Evolutionary conservation across 2,888 invertebrate species (phyloP), one percentile per base, ranked within the genome.

Genomic region (Tachina lurida): DNA sequence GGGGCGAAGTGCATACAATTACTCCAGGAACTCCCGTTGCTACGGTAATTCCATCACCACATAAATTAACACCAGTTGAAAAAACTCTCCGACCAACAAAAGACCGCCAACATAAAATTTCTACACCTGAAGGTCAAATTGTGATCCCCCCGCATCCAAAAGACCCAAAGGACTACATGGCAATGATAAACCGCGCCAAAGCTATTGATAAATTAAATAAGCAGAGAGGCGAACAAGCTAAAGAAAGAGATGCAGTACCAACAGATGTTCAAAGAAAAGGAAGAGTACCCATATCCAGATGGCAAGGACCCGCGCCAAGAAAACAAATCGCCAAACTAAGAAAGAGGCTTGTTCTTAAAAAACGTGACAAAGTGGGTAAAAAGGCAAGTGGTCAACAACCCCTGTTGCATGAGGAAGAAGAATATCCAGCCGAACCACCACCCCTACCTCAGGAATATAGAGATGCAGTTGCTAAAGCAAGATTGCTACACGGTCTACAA

Each of bases 181-280:
- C 82, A 5, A 86, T 86, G 41, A 47, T 86, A 41, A 83, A 10
- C 13, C 79, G 75, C 13, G 75, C 85, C 3, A 45, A 43, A 71
- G 85, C 70, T 2, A 83, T 86, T 52, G 22, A 86, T 22, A 86
- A 82, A 49, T 17, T 76, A 22, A 60, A 67, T 45, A 47, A 71
- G 47, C 49, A 78, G 63, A 39, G 17, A 43, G 68, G 68, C 58
- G 22, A 41, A 43, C 63, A 73, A 60, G 56, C 62, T 8, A 73
- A 77, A 63, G 47, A 47, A 52, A 49, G 43, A 15, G 63, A 22
- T 13, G 12, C 15, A 39, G 76, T 60, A 17, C 65, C 41, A 12
- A n/a, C 22, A 10, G n/a, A 73, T 54, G 10, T 45, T 17, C 39
- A 19, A 10, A 74, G 12, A 17, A 77, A 73, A 63, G 39, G 13